Evolutionary conservation across 2,113 vertebrate species (phyloP).

Genomic region (Oceanodroma tethys): DNA sequence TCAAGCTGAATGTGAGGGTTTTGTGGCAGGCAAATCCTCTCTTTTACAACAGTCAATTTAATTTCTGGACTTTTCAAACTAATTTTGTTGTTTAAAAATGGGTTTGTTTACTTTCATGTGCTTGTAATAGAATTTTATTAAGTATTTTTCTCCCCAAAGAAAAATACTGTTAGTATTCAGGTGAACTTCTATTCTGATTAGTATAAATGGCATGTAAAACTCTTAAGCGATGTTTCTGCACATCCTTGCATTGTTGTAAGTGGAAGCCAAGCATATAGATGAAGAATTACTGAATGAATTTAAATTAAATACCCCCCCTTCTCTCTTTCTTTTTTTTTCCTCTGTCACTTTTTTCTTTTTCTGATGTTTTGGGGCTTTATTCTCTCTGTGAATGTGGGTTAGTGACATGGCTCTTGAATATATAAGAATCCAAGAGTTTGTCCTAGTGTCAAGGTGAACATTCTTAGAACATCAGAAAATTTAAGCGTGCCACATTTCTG

Average conservation of each 20-base stretch:
- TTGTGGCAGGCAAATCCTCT: slow-evolving; percentile 1
- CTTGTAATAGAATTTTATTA: background rate
- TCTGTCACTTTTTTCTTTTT: background rate
- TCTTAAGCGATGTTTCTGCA: slow-evolving; percentile 12
- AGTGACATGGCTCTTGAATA: background rate
- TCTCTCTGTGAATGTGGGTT: background rate
- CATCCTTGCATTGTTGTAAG: background rate
- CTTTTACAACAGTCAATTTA: background rate
- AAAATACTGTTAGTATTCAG: background rate
- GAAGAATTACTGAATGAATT: slow-evolving; percentile 13
- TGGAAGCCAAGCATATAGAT: slow-evolving; percentile 26
- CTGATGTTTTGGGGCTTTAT: background rate
- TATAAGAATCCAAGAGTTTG: background rate
- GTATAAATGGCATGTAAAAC: background rate
- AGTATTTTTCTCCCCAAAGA: background rate
- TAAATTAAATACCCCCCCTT: background rate
- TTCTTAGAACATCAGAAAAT: background rate
- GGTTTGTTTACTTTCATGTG: background rate
- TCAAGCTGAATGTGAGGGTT: background rate
- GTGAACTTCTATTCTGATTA: background rate
- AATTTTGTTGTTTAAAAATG: background rate
- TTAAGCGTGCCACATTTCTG: background rate
- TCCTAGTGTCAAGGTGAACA: background rate
- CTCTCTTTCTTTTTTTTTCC: background rate
- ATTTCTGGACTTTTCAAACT: background rate